These are phyloP conservation scores for Sceliomorpha sp. DNA, from an alignment of 2,888 invertebrate species.

Conservation along the genomic window DNA sequence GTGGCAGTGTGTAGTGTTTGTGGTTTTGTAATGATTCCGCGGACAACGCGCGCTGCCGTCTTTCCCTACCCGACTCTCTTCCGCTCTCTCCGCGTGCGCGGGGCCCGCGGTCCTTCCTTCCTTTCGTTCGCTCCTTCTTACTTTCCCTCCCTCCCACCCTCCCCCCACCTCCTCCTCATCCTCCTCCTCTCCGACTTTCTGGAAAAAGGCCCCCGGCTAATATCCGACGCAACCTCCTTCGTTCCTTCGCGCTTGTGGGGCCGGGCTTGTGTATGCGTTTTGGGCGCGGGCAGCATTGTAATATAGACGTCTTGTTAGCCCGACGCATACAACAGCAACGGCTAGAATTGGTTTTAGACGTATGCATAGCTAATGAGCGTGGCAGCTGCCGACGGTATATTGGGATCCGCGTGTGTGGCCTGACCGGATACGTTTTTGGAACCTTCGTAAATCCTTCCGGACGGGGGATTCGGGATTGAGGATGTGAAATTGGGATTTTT, in stretches of 20 bases:
- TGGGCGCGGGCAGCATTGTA: slow-evolving; percentile 70
- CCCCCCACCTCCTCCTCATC: too few species aligned
- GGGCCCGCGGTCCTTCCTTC: slow-evolving; percentile 58
- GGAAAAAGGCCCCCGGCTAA: slow-evolving; percentile 66
- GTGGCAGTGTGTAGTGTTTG: slow-evolving; percentile 59
- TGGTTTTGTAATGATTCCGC: too few species aligned
- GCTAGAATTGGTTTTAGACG: slow-evolving; percentile 72
- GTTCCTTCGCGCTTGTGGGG: slow-evolving; percentile 63
- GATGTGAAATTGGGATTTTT: too few species aligned
- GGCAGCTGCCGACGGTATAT: slow-evolving; percentile 51
- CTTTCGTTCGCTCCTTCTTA: slow-evolving; percentile 40
- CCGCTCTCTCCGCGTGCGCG: slow-evolving; percentile 67
- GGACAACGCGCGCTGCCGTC: too few species aligned
- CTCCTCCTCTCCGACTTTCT: slow-evolving; percentile 55
- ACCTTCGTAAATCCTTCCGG: slow-evolving; percentile 36
- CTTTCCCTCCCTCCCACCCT: slow-evolving; percentile 43
- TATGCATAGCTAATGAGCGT: slow-evolving; percentile 76
- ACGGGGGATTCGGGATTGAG: slow-evolving; percentile 24
- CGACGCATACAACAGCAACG: slow-evolving; percentile 62
- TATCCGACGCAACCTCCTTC: slow-evolving; percentile 66
- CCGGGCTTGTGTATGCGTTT: slow-evolving; percentile 55
- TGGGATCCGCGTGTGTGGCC: slow-evolving; percentile 49
- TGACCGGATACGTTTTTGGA: not conserved
- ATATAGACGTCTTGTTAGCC: slow-evolving; percentile 79
- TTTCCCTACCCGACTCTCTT: slow-evolving; percentile 71